Evolutionary conservation across 37 sponge, comb jelly and placozoan genomes (phyloP), one percentile per base, ranked within the genome.

Genomic region (Mnemiopsis leidyi): DNA sequence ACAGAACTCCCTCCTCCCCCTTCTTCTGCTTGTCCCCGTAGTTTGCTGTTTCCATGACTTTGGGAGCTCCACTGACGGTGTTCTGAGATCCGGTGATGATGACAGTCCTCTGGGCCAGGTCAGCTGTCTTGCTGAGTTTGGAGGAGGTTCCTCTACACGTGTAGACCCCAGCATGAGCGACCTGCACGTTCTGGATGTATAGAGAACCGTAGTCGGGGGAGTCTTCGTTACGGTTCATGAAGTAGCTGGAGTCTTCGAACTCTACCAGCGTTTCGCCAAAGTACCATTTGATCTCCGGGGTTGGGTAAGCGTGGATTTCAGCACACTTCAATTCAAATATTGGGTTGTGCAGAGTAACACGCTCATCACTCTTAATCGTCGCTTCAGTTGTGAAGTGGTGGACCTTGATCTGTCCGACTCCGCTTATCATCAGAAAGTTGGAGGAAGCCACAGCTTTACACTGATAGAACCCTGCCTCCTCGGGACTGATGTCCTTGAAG

Each of bases 111-210:
- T 77, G 36, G 0, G 79, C 79, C 35, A 77, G 79, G 32, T 16
- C 36, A 16, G 2, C 61, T 23, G 21, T 85, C 48, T 85, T 85
- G 61, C 23, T 38, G 1, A 85, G 36, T 38, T 23, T 13, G 39
- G 32, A 36, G 26, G 90, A 85, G 25, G 25, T 21, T 18, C 90
- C 90, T 5, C 16, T 85, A 39, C 90, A 85, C 0, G 90, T 85
- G 90, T 85, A 85, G 29, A 39, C 25, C 28, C 90, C 90, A 21
- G 36, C 36, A 28, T 85, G 90, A n/a, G 38, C 79, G 0, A 9
- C 32, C 79, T 77, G 79, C 3, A 77, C 79, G 36, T 77, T 77
- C 36, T 77, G 79, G 34, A 77, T 77, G 79, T 77, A 77, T 36
- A 77, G 79, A 32, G 79, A 31, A 26, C 79, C 79, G 36, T 33